Evolutionary conservation across 2,113 vertebrate species (phyloP).

Genomic region (Symphodus melops): DNA sequence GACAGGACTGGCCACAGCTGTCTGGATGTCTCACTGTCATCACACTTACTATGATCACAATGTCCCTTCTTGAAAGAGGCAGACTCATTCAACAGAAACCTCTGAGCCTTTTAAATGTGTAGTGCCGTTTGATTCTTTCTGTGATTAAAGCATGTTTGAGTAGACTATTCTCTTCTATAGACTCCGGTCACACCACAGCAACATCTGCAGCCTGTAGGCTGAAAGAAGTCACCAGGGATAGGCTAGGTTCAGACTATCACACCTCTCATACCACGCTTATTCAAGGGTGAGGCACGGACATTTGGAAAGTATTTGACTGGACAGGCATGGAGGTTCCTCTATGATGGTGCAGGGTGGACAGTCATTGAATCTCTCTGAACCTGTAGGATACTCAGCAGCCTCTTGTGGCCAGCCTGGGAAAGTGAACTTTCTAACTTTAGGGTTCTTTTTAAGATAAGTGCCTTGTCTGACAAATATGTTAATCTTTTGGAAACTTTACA

Average conservation of each 20-base stretch:
- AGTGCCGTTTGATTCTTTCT: background rate
- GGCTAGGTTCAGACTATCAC: slow-evolving; percentile 48
- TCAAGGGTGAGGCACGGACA: slow-evolving; percentile 52
- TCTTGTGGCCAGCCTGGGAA: slow-evolving; percentile 78
- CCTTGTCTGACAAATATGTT: background rate
- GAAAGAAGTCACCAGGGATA: slow-evolving; percentile 38
- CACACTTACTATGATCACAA: slow-evolving; percentile 48
- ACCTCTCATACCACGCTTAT: slow-evolving; percentile 49
- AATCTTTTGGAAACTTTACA: background rate
- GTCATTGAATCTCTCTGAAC: slow-evolving; percentile 26
- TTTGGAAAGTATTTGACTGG: slow-evolving; percentile 71
- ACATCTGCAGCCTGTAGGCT: background rate
- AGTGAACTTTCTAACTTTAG: slow-evolving; percentile 9
- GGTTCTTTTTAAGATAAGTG: background rate
- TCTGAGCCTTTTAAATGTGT: slow-evolving; percentile 5
- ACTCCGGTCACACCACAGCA: background rate
- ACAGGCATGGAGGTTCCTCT: slow-evolving; percentile 62
- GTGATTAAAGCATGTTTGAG: slow-evolving; percentile 20
- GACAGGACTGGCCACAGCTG: slow-evolving; percentile 71
- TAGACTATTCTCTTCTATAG: background rate
- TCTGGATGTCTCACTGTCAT: slow-evolving; percentile 68
- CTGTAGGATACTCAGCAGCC: slow-evolving; percentile 76
- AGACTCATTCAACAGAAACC: slow-evolving; percentile 22
- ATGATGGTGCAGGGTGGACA: slow-evolving; percentile 29
- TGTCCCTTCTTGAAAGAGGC: slow-evolving; percentile 6